A percentile compares a stretch with the other conserved stretches of the same genome.
These are phyloP conservation scores for Morinoia aosen DNA, from an alignment of 2,888 invertebrate species.

Conservation along the genomic window DNA sequence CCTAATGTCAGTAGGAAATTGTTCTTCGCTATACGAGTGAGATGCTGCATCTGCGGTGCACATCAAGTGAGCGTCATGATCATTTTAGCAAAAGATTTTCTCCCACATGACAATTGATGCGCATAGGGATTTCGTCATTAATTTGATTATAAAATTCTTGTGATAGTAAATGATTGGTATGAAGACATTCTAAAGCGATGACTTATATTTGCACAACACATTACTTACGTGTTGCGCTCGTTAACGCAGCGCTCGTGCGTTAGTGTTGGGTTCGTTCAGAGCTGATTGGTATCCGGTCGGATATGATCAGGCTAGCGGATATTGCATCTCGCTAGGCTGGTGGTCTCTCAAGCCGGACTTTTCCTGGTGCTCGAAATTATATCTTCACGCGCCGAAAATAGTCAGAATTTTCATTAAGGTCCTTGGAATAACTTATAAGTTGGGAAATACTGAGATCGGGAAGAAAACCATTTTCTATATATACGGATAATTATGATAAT, in stretches of 20 bases:
- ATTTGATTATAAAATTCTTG: too few relatives aligned
- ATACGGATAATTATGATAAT: background rate
- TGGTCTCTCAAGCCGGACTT: background rate
- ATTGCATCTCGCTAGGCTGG: background rate
- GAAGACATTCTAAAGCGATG: background rate
- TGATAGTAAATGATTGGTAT: too few relatives aligned
- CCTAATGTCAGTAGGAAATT: too few relatives aligned
- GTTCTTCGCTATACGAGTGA: too few relatives aligned
- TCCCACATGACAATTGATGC: too few relatives aligned
- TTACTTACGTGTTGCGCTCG: background rate
- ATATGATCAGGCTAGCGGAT: conserved; percentile 5
- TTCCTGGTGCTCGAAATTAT: background rate
- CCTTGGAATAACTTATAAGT: background rate
- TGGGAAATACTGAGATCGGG: background rate
- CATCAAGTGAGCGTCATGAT: too few relatives aligned
- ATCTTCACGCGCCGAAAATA: background rate
- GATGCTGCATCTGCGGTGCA: too few relatives aligned
- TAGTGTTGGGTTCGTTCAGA: background rate
- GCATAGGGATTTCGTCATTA: too few relatives aligned
- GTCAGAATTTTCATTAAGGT: background rate
- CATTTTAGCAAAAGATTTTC: too few relatives aligned
- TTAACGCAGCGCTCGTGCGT: background rate
- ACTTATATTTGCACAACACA: background rate
- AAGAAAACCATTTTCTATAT: background rate
- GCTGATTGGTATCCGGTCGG: conserved; percentile 7